These are phyloP conservation scores for Anodontia alba DNA, from an alignment of 2,888 invertebrate species.

Conservation along the genomic window DNA sequence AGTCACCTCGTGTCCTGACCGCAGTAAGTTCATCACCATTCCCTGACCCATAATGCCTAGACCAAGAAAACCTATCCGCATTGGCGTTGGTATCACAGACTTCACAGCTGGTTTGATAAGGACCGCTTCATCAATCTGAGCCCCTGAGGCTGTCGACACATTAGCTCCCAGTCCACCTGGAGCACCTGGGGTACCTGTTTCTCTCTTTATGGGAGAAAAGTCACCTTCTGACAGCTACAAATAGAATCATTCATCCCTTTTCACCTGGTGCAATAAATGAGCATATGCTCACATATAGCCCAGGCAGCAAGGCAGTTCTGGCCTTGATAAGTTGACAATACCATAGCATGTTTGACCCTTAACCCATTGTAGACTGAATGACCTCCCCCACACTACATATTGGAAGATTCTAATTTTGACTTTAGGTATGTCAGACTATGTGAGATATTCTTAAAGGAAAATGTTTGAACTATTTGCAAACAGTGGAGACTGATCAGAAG, in stretches of 20 bases:
- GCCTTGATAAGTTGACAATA: no score
- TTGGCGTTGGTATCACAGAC: constrained; percentile 91
- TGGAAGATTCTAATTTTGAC: no score
- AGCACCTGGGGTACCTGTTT: constrained; percentile 41
- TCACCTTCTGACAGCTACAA: constrained; percentile 59
- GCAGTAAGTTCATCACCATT: constrained; percentile 96
- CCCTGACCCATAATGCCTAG: constrained; percentile 98
- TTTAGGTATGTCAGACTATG: no score
- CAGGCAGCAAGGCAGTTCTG: no score
- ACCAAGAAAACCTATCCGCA: constrained; percentile 97
- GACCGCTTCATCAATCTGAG: constrained; percentile 46
- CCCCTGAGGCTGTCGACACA: constrained; percentile 58
- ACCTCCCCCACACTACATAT: no score
- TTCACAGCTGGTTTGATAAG: constrained; percentile 87
- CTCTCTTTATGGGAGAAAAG: constrained; percentile 33
- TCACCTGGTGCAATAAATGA: no score
- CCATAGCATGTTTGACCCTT: no score
- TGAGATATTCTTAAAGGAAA: no score
- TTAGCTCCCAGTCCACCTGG: constrained; percentile 20
- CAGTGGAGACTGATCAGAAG: no score
- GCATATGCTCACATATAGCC: not conserved
- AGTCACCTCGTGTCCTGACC: constrained; percentile 96
- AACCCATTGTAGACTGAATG: no score
- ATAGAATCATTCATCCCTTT: no score
- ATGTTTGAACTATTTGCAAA: no score